These are phyloP conservation scores for Sciurus carolinensis DNA, from an alignment of 2,797 vertebrate genomes.

Conservation along the genomic window DNA sequence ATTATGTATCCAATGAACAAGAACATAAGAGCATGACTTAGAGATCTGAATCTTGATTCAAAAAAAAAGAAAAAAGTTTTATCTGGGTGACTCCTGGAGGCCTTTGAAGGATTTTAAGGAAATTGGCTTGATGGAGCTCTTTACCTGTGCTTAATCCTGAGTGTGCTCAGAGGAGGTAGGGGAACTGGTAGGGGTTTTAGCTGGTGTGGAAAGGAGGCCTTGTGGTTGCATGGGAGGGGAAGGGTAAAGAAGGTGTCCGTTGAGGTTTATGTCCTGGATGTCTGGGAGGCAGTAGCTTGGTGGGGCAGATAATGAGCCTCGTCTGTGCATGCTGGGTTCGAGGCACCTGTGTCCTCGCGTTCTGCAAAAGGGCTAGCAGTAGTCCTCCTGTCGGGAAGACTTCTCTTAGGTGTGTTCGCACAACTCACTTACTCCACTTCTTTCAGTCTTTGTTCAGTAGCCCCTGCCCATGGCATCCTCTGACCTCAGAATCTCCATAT, in stretches of 20 bases:
- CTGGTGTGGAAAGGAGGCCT: not conserved
- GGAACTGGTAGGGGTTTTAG: too few species aligned
- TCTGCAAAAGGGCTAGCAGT: not conserved
- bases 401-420: not conserved
- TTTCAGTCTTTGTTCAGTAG: not conserved
- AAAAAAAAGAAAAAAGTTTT: not conserved
- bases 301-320: not conserved
- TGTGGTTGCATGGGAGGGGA: not conserved
- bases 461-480: not conserved
- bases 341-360: not conserved
- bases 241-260: not conserved
- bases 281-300: not conserved
- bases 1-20: not conserved
- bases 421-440: not conserved
- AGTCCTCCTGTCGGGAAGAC: too few species aligned
- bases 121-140: not conserved
- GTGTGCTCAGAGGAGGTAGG: not conserved
- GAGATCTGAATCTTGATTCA: not conserved
- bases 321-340: not conserved
- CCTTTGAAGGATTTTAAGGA: not conserved
- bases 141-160: not conserved
- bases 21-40: too few species aligned
- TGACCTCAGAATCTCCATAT: rapidly evolving
- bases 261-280: not conserved
- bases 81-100: not conserved